Conservation (phyloP, 1,140 invertebrate species). For the Temnothorax curvispinosus region DNA sequence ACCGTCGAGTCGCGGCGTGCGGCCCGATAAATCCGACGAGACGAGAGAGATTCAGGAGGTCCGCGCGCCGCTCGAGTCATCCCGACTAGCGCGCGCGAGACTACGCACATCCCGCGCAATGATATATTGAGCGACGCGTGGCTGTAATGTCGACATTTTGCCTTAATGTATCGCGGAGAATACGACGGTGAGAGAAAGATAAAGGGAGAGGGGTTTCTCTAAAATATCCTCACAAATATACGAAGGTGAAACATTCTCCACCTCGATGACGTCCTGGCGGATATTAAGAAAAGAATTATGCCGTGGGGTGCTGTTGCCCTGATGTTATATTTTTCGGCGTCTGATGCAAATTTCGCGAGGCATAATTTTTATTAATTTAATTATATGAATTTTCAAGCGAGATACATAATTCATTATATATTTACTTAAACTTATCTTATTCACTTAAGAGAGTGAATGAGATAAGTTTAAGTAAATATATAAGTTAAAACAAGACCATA, state of each 20-base stretch:
- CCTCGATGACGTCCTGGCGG: background rate
- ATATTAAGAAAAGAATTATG: slow-evolving; percentile 56
- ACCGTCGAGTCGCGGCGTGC: background rate
- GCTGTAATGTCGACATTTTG: slow-evolving; percentile 56
- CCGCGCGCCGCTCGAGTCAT: background rate
- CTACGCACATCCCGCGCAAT: slow-evolving; percentile 25
- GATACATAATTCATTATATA: background rate
- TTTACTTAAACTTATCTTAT: too few species aligned
- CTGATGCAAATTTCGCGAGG: background rate
- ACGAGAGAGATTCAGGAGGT: slow-evolving; percentile 9
- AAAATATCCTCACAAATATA: slow-evolving; percentile 49
- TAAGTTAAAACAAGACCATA: too few species aligned
- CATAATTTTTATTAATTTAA: slow-evolving; percentile 9
- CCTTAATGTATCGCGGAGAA: slow-evolving; percentile 44
- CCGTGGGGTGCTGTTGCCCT: background rate
- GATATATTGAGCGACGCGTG: slow-evolving; percentile 57
- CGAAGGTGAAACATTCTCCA: slow-evolving; percentile 1
- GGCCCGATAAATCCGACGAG: slow-evolving; percentile 42
- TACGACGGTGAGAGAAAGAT: background rate
- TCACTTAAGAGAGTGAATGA: background rate
- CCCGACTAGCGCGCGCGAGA: background rate
- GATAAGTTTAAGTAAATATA: background rate
- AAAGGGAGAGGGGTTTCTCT: background rate
- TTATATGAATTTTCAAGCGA: background rate
- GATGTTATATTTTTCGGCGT: background rate